Conservation (phyloP, 2,797 vertebrate species). For the Miopithecus talapoin region DNA sequence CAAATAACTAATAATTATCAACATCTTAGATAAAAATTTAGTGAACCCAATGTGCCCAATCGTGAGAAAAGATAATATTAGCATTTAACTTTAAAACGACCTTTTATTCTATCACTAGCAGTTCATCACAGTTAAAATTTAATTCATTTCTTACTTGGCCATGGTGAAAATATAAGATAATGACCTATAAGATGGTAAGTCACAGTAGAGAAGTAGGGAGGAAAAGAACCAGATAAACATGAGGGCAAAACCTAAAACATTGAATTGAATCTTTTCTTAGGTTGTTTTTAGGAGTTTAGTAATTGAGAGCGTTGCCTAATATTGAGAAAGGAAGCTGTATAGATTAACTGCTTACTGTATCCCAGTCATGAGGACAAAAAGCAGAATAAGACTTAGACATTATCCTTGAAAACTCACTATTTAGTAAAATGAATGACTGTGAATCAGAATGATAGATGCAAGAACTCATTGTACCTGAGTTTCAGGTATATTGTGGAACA, state of each 20-base stretch:
- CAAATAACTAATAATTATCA: conserved; percentile 64
- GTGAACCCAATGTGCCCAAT: conserved; percentile 34
- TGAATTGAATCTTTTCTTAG: background rate
- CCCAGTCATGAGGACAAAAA: background rate
- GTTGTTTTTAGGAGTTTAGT: background rate
- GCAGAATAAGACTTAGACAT: background rate
- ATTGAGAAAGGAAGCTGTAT: background rate
- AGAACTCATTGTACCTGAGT: background rate
- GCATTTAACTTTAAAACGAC: conserved; percentile 69
- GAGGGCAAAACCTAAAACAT: too few relatives aligned
- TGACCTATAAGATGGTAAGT: background rate
- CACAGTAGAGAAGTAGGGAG: accelerated
- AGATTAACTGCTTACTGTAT: background rate
- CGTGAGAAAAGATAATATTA: conserved; percentile 63
- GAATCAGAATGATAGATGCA: accelerated
- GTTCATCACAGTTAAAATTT: conserved; percentile 52
- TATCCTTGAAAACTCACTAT: background rate
- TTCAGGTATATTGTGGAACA: background rate
- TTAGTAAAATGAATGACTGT: background rate
- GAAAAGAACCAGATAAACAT: background rate
- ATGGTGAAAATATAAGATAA: background rate
- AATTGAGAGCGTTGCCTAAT: background rate
- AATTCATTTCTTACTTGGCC: background rate
- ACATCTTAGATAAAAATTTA: conserved; percentile 56
- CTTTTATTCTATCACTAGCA: conserved; percentile 57